Conservation (phyloP, 2,888 invertebrate genomes). For the Muschampia plurimacula region DNA sequence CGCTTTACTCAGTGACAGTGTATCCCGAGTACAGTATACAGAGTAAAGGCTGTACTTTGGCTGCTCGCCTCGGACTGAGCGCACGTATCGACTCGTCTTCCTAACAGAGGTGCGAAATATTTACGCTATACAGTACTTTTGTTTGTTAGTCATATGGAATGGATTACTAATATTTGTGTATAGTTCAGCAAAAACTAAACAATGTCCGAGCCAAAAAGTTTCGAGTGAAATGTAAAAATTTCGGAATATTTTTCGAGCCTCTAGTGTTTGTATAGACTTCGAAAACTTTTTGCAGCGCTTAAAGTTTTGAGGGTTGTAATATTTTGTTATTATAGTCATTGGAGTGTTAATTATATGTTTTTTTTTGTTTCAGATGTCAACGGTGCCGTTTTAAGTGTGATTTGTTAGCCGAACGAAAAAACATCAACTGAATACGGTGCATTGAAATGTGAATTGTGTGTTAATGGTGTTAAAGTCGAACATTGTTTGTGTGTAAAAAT, state of each 20-base stretch:
- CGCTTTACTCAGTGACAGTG: slow-evolving; percentile 45
- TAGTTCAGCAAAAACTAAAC: background rate
- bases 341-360: slow-evolving; percentile 38
- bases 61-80: slow-evolving; percentile 64
- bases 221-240: background rate
- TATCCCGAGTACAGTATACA: slow-evolving; percentile 52
- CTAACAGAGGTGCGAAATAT: slow-evolving; percentile 55
- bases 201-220: background rate
- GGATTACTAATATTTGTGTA: background rate
- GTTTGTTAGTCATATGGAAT: background rate
- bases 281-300: slow-evolving; percentile 1
- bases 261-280: background rate
- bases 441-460: slow-evolving; percentile 82
- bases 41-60: slow-evolving; percentile 54
- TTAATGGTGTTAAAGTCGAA: slow-evolving; percentile 71
- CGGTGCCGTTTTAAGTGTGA: slow-evolving; percentile 71
- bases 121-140: background rate
- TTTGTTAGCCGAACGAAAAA: slow-evolving; percentile 56
- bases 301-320: background rate
- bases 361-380: slow-evolving; percentile 81
- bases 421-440: slow-evolving; percentile 56
- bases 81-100: slow-evolving; percentile 64
- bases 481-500: slow-evolving; percentile 55
- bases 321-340: background rate
- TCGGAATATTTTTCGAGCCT: background rate